A percentile compares a stretch with the other conserved stretches of the same genome.
These are phyloP conservation scores for Butorides virescens DNA, from an alignment of 2,113 vertebrate genomes.

Conservation along the genomic window DNA sequence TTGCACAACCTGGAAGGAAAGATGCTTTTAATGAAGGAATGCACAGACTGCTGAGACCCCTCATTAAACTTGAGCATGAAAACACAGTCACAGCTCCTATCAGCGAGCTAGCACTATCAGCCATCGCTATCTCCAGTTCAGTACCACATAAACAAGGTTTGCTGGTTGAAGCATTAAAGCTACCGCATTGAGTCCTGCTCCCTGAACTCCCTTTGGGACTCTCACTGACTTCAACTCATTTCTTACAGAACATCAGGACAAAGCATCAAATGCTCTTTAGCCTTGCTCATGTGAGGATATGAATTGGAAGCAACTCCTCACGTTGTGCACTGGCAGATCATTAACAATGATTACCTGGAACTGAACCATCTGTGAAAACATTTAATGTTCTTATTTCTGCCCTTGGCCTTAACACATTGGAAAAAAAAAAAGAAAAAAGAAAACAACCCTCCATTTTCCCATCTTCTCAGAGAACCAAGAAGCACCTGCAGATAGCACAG, in stretches of 20 bases:
- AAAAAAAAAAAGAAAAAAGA: not conserved
- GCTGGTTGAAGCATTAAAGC: not conserved
- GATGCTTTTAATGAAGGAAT: not conserved
- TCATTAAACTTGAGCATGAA: not conserved
- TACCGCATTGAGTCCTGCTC: not conserved
- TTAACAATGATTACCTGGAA: not conserved
- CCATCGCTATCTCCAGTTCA: rapidly evolving
- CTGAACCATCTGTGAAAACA: not conserved
- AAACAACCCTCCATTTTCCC: not conserved
- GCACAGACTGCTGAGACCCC: not conserved
- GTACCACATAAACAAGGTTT: not conserved
- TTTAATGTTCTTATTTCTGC: not conserved
- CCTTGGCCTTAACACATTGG: not conserved
- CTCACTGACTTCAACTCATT: not conserved
- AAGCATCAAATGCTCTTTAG: not conserved
- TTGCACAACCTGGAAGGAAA: not conserved
- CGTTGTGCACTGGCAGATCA: not conserved
- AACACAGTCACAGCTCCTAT: not conserved
- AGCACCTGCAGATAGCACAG: not conserved
- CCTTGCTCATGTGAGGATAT: not conserved
- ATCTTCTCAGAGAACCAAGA: not conserved
- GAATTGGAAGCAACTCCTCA: not conserved
- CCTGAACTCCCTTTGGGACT: not conserved
- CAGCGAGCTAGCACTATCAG: not conserved
- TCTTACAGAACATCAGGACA: not conserved